Conservation (phyloP, 2,113 vertebrate species). For the Danionella cerebrum region DNA sequence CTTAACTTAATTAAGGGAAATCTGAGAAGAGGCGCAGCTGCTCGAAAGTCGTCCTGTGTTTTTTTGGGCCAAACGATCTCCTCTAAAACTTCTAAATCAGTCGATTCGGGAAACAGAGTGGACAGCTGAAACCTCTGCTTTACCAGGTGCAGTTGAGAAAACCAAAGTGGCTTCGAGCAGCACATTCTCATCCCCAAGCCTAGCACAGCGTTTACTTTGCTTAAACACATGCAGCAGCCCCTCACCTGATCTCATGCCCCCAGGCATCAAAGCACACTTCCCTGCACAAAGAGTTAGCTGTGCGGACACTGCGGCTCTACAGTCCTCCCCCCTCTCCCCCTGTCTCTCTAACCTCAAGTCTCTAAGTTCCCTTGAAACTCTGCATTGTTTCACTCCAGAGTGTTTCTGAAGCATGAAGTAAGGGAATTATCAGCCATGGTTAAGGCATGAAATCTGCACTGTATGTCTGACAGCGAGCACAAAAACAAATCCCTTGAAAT, state of each 20-base stretch:
- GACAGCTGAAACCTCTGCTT: not conserved
- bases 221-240: conserved; percentile 19
- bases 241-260: conserved; percentile 43
- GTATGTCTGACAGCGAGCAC: not conserved
- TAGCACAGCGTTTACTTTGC: conserved; percentile 39
- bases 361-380: conserved; percentile 29
- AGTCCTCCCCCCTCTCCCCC: not conserved
- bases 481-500: not conserved
- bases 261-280: conserved; percentile 17
- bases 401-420: not conserved
- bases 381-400: conserved; percentile 18
- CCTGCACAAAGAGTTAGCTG: conserved; percentile 40
- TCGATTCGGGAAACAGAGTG: not conserved
- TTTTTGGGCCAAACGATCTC: not conserved
- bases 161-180: conserved; percentile 17
- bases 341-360: conserved; percentile 2
- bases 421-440: not conserved
- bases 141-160: conserved; percentile 36
- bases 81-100: not conserved
- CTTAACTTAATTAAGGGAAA: conserved; percentile 35
- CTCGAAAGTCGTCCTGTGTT: conserved; percentile 21
- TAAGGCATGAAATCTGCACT: not conserved
- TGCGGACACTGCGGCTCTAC: conserved; percentile 26
- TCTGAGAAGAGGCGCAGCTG: conserved; percentile 36
- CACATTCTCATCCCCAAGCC: not conserved